phyloP scores from a whole-genome alignment of 2,888 invertebrate species.

The Andrena chrysosceles region DNA sequence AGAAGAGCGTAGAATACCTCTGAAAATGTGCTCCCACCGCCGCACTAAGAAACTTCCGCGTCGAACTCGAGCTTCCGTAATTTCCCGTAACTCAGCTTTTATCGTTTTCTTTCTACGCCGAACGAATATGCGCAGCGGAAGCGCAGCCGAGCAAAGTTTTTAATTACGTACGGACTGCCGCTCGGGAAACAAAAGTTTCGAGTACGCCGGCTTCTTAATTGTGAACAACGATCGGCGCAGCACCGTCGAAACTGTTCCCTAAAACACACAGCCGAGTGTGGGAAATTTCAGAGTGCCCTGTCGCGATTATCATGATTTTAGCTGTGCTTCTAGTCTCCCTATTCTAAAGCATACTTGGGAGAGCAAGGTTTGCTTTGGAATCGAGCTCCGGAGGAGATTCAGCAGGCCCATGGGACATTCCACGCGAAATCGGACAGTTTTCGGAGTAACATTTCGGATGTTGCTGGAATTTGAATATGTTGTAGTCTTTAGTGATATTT shows the following conservation, averaged over 20 bases:
- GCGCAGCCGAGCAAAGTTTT: constrained; percentile 16
- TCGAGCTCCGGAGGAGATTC: too few species aligned
- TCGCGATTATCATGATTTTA: neutral
- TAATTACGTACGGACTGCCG: constrained; percentile 1
- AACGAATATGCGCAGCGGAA: neutral
- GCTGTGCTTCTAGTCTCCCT: neutral
- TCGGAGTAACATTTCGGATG: too few species aligned
- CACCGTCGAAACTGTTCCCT: neutral
- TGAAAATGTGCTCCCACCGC: neutral
- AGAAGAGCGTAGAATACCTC: neutral
- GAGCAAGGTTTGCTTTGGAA: too few species aligned
- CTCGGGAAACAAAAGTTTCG: neutral
- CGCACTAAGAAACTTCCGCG: neutral
- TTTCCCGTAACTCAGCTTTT: neutral
- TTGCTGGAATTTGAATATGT: too few species aligned
- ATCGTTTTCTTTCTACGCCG: neutral
- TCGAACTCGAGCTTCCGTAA: neutral
- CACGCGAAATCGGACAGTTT: too few species aligned
- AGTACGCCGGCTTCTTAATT: neutral
- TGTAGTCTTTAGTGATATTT: too few species aligned
- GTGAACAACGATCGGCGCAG: neutral
- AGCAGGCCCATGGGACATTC: too few species aligned
- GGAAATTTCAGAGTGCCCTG: neutral
- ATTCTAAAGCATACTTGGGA: neutral
- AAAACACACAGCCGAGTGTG: neutral